A percentile compares a stretch with the other conserved stretches of the same genome.
phyloP scores from a whole-genome alignment of 2,113 vertebrate species.

The Microcebus jonahi region DNA sequence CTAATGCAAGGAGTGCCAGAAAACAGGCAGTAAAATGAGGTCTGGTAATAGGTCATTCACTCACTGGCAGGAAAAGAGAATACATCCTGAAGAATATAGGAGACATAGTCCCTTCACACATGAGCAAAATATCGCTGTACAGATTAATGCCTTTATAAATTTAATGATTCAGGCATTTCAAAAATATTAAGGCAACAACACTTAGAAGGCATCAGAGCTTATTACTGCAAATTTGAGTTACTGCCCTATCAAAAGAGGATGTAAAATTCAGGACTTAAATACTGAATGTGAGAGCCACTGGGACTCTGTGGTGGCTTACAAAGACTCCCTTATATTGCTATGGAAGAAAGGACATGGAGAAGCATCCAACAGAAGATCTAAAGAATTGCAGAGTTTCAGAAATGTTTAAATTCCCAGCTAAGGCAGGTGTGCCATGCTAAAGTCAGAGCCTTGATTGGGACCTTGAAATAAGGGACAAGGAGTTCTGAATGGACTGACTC shows the following conservation, averaged over 20 bases:
- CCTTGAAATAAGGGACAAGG: neutral
- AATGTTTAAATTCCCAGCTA: too few species aligned
- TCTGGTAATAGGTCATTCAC: neutral
- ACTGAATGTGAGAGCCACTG: neutral
- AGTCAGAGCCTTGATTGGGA: neutral
- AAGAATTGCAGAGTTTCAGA: neutral
- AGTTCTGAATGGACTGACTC: neutral
- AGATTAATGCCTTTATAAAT: neutral
- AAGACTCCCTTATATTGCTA: neutral
- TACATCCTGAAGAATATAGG: neutral
- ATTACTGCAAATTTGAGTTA: neutral
- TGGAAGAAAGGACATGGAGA: neutral
- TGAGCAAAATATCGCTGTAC: neutral
- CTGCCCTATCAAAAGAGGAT: neutral
- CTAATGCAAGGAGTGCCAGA: neutral
- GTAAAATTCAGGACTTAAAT: neutral
- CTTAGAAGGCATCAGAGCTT: neutral
- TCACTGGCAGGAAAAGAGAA: neutral
- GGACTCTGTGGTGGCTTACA: neutral
- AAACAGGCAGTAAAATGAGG: neutral
- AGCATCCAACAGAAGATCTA: neutral
- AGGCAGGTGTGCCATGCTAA: rapidly evolving
- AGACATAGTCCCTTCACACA: neutral
- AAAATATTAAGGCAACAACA: neutral
- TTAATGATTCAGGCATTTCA: neutral